These are phyloP conservation scores for Guaruba guarouba DNA, from an alignment of 2,113 vertebrate species.

Conservation along the genomic window DNA sequence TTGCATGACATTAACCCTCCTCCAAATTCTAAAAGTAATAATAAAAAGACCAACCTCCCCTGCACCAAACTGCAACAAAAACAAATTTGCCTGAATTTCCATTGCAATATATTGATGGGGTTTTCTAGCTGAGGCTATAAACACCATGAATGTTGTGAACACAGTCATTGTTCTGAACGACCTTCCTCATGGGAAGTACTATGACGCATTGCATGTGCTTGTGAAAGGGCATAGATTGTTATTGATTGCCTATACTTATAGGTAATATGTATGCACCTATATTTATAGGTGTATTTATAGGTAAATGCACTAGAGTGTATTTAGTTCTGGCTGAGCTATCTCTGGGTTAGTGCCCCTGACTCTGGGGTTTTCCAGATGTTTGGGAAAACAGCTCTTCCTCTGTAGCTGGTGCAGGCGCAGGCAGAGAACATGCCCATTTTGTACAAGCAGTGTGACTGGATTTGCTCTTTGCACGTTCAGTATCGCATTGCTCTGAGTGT, in stretches of 20 bases:
- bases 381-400: neutral
- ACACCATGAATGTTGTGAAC: neutral
- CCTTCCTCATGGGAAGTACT: neutral
- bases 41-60: neutral
- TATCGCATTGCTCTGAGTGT: neutral
- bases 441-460: neutral
- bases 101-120: neutral
- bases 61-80: neutral
- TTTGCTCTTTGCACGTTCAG: neutral
- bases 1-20: neutral
- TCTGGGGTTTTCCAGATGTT: neutral
- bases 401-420: neutral
- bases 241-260: neutral
- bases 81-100: neutral
- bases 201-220: neutral
- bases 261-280: neutral
- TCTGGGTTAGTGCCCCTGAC: neutral
- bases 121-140: neutral
- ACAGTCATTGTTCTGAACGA: neutral
- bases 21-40: neutral
- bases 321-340: neutral
- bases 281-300: neutral
- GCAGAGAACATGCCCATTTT: neutral
- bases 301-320: neutral
- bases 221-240: neutral